Evolutionary conservation across 2,113 vertebrate genomes (phyloP), one percentile per base, ranked within the genome.

Genomic region (Kryptolebias marmoratus): DNA sequence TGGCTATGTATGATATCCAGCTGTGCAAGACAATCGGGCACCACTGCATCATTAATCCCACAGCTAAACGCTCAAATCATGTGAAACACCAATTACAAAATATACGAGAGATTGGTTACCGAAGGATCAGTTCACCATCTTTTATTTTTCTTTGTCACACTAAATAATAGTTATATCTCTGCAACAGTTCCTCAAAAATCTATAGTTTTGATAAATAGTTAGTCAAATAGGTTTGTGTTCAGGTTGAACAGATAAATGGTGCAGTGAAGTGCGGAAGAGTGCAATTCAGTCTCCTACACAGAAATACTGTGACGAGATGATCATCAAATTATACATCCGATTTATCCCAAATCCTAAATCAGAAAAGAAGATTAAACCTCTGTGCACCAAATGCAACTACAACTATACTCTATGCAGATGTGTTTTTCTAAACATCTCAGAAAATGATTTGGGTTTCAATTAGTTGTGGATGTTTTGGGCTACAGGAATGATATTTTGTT

Each of bases 341-440:
- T 77, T 79, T 78, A 84, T 71, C 79, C 80, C 49, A 82, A 87
- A 88, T 85, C 86, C 87, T 75, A 83, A 86, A 87, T 73, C 80
- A 45, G 81, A 83, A 88, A 90, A 90, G 85, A 86, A 89, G 85
- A 88, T 92, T 90, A 85, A 87, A 83, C 71, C 50, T 70, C 36
- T 54, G 28, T 47, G 74, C 30, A 77, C 72, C 76, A 82, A 84
- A 75, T 36, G 60, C 61, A 71, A 31, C 79, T 82, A 67, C 49
- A 76, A 52, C 71, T 73, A 53, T 45, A 74, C 22, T 42, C 49
- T 66, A 5, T n/a, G 32, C 28, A n/a, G 8, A 64, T 64, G 39
- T 42, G 39, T 42, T 42, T 3, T 10, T 42, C 39, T 42, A 42
- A 42, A 42, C 39, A 42, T 42, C 39, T 42, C 39, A 9, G 39